phyloP scores from a whole-genome alignment of 2,888 invertebrate species.

The Rhabditoides inermis region DNA sequence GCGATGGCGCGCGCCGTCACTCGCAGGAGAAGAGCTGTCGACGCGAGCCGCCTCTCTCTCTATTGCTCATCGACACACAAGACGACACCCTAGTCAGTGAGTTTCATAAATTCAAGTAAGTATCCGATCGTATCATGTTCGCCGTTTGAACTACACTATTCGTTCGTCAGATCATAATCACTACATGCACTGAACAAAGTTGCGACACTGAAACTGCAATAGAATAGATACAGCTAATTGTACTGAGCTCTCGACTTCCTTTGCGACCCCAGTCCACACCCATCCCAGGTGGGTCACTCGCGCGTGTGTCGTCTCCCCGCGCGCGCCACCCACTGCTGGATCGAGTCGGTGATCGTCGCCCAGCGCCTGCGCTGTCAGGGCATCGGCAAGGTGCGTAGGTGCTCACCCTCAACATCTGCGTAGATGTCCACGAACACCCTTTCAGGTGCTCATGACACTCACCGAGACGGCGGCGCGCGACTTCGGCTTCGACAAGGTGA shows the following conservation, averaged over 20 bases:
- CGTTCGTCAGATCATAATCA: no score
- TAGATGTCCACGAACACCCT: no score
- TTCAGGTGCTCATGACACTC: conserved; percentile 53
- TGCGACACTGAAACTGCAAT: no score
- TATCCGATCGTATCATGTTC: no score
- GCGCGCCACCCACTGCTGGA: conserved; percentile 27
- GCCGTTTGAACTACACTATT: no score
- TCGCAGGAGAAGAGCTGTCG: conserved; percentile 26
- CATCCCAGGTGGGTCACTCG: conserved; percentile 36
- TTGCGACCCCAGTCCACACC: no score
- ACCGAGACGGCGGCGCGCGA: conserved; percentile 43
- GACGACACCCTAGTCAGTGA: conserved; percentile 40
- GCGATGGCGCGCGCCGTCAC: conserved; percentile 25
- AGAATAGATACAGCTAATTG: no score
- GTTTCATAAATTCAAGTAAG: no score
- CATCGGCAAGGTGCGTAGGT: conserved; percentile 53
- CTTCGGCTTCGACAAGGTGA: conserved; percentile 27
- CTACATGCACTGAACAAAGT: no score
- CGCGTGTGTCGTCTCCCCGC: conserved; percentile 32
- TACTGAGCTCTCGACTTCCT: no score
- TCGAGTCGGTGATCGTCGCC: conserved; percentile 38
- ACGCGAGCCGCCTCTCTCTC: conserved; percentile 33
- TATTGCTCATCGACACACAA: conserved; percentile 25
- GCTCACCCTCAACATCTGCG: no score
- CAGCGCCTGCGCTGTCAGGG: conserved; percentile 38